Evolutionary conservation across 35 echinoderm and acorn worm genomes (phyloP), one percentile per base, ranked within the genome.

Genomic region (Anneissia japonica): DNA sequence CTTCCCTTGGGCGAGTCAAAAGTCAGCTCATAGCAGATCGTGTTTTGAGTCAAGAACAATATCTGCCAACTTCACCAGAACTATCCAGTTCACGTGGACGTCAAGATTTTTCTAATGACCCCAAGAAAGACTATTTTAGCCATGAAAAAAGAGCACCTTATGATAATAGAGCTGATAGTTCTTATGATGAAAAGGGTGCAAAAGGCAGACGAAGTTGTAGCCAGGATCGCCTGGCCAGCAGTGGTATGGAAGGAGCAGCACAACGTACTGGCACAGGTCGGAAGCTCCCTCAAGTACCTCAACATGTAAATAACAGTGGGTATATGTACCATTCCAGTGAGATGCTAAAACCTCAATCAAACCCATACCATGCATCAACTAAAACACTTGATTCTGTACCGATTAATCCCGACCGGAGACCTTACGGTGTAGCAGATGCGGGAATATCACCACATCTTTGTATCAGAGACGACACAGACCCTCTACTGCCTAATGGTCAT

Each of bases 401-500:
- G 26, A 23, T 64, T 64, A 64, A 43, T 43, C 40, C 51, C 19
- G 19, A 64, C 2, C 7, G 51, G 5, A 64, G 51, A 64, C 51
- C 51, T 64, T 64, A 64, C 51, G 51, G 51, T 64, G 51, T 64
- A 64, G 6, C 51, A 23, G 51, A 64, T 26, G 10, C 51, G 51
- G 6, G 9, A 1, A 19, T 64, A 26, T 64, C 51, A 26, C 51
- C 51, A 23, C 51, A 64, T 64, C 51, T 64, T 64, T 64, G 10
- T 64, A 23, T 64, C 19, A 64, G 51, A 64, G 51, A 64, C 26
- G 51, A 87, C 38, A 81, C 90, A 5, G 94, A 97, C 84, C 94
- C 90, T 38, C 73, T 91, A 77, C 79, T 97, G 79, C 94, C 91
- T 39, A 97, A 97, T 74, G 94, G 94, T 14, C 93, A 93, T 81